phyloP scores from a whole-genome alignment of 1,140 invertebrate species.

The Drosophila hydei region DNA sequence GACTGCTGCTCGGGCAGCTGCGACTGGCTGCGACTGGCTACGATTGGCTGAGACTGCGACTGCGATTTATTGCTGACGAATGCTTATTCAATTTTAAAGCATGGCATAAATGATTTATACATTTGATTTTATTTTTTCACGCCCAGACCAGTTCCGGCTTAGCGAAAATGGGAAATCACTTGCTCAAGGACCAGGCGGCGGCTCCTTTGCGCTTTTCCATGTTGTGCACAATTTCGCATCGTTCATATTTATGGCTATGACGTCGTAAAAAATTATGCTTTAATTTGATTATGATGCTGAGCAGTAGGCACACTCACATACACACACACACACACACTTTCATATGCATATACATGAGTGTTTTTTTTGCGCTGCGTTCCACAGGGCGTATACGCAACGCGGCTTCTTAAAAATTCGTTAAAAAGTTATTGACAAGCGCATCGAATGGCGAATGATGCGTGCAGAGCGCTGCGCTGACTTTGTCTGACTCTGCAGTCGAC shows the following conservation, averaged over 20 bases:
- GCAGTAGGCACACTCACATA: constrained; percentile 24
- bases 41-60: constrained; percentile 1
- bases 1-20: constrained; percentile 21
- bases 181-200: constrained; percentile 25
- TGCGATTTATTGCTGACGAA: constrained; percentile 80
- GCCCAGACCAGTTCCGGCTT: constrained; percentile 46
- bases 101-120: constrained; percentile 75
- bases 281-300: constrained; percentile 76
- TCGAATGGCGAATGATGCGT: constrained; percentile 23
- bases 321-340: constrained; percentile 1
- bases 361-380: constrained; percentile 2
- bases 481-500: constrained; percentile 30
- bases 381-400: constrained; percentile 63
- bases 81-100: constrained; percentile 80
- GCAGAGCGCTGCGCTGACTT: constrained; percentile 19
- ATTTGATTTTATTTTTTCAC: constrained; percentile 78
- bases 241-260: constrained; percentile 80
- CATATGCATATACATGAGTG: background rate
- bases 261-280: constrained; percentile 82
- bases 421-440: constrained; percentile 61
- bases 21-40: constrained; percentile 13
- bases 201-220: constrained; percentile 13
- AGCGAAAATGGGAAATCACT: constrained; percentile 62
- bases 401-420: constrained; percentile 57
- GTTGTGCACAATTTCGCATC: constrained; percentile 66